These are phyloP conservation scores for Podocnemis expansa DNA, from an alignment of 2,113 vertebrate genomes.

Conservation along the genomic window DNA sequence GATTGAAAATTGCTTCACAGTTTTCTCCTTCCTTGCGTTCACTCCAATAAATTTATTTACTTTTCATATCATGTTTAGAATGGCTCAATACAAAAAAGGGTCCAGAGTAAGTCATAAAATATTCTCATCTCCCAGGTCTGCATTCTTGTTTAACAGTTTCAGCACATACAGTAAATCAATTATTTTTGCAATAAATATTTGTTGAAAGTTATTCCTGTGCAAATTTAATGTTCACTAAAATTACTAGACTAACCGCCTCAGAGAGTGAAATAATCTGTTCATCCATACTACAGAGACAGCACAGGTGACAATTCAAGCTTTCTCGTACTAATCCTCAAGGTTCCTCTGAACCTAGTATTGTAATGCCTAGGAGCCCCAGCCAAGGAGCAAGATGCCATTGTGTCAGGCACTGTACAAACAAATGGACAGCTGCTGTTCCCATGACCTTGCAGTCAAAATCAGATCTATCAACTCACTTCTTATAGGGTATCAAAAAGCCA, in stretches of 20 bases:
- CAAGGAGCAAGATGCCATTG: neutral
- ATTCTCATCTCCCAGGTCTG: slow-evolving; percentile 7
- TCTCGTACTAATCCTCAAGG: neutral
- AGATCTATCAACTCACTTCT: fast-evolving
- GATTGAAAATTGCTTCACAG: neutral
- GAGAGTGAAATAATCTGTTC: neutral
- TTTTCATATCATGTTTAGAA: slow-evolving; percentile 28
- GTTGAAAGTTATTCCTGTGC: slow-evolving; percentile 38
- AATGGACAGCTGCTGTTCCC: neutral
- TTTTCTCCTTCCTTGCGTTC: neutral
- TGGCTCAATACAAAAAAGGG: slow-evolving; percentile 53
- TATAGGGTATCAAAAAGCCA: neutral
- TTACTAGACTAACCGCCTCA: neutral
- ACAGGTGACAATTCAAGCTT: fast-evolving
- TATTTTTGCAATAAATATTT: slow-evolving; percentile 26
- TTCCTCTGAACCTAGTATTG: neutral
- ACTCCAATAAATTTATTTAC: slow-evolving; percentile 12
- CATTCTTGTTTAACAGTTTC: neutral
- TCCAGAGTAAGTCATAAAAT: slow-evolving; percentile 48
- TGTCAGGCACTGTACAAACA: neutral
- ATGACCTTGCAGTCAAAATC: neutral
- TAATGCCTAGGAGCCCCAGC: neutral
- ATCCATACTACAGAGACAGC: neutral
- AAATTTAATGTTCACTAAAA: neutral
- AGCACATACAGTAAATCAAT: slow-evolving; percentile 31